A percentile compares a stretch with the other conserved stretches of the same genome.
phyloP scores from a whole-genome alignment of 2,113 vertebrate species.

The Sander lucioperca region DNA sequence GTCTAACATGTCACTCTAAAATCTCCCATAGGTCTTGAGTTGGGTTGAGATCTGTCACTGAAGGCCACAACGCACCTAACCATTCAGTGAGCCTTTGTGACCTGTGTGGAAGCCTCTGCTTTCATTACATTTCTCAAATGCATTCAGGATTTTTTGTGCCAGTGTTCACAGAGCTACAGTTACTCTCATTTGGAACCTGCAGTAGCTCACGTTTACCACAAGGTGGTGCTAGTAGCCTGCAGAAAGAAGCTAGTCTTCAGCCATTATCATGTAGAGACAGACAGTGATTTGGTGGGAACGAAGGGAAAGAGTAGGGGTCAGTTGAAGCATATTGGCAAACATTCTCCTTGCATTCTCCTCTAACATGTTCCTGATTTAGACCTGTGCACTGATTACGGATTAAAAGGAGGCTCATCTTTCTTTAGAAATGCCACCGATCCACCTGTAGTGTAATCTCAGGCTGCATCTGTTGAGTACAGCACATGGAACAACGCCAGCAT shows the following conservation, averaged over 20 bases:
- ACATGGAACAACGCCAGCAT: slow-evolving; percentile 15
- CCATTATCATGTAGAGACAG: neutral
- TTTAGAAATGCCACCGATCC: neutral
- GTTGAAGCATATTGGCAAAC: slow-evolving; percentile 11
- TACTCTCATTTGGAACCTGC: neutral
- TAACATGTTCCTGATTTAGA: neutral
- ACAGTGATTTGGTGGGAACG: slow-evolving; percentile 2
- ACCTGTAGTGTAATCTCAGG: slow-evolving; percentile 8
- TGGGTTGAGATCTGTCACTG: neutral
- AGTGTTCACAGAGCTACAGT: neutral
- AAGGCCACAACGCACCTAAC: neutral
- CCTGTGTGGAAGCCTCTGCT: neutral
- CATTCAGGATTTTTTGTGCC: neutral
- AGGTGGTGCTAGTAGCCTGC: slow-evolving; percentile 34
- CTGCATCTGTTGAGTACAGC: slow-evolving; percentile 9
- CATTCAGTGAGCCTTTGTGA: neutral
- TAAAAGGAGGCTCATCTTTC: neutral
- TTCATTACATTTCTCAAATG: neutral
- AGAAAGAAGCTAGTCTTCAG: neutral
- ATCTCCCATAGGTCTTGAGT: neutral
- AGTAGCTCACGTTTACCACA: slow-evolving; percentile 17
- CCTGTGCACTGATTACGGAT: slow-evolving; percentile 18
- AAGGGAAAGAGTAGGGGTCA: slow-evolving; percentile 10
- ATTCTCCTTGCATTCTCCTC: neutral
- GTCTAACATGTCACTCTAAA: neutral